These are phyloP conservation scores for Anas georgica DNA, from an alignment of 2,797 vertebrate species.

Conservation along the genomic window DNA sequence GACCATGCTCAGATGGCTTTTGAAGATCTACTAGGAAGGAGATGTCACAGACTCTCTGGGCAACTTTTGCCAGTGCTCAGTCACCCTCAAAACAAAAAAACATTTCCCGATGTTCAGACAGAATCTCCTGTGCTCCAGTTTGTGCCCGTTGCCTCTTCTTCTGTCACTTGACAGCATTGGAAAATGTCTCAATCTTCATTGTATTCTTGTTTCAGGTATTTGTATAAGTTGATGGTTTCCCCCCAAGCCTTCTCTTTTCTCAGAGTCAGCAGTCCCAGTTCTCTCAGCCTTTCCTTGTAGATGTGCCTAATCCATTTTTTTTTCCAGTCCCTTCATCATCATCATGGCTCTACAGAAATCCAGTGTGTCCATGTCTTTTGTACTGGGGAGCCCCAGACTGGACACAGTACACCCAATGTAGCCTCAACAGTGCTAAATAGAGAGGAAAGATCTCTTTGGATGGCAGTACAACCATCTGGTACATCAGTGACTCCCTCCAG, in stretches of 20 bases:
- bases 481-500: too few species aligned
- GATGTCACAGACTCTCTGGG: fast-evolving
- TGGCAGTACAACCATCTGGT: too few species aligned
- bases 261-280: not conserved
- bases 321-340: not conserved
- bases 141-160: not conserved
- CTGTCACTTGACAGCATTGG: not conserved
- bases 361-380: not conserved
- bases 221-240: not conserved
- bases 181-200: not conserved
- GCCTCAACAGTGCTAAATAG: not conserved
- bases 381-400: not conserved
- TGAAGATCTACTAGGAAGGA: not conserved
- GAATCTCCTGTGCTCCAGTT: too few species aligned
- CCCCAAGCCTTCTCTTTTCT: not conserved
- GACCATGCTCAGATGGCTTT: not conserved
- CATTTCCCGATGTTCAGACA: not conserved
- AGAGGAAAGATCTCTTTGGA: not conserved
- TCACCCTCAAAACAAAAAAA: not conserved
- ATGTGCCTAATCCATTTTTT: too few species aligned
- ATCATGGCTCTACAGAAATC: not conserved
- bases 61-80: not conserved
- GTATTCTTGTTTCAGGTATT: not conserved
- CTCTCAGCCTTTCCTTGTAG: not conserved
- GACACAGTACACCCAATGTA: not conserved